Conservation (phyloP, 2,888 invertebrate species). For the Apocheima hispidaria region DNA sequence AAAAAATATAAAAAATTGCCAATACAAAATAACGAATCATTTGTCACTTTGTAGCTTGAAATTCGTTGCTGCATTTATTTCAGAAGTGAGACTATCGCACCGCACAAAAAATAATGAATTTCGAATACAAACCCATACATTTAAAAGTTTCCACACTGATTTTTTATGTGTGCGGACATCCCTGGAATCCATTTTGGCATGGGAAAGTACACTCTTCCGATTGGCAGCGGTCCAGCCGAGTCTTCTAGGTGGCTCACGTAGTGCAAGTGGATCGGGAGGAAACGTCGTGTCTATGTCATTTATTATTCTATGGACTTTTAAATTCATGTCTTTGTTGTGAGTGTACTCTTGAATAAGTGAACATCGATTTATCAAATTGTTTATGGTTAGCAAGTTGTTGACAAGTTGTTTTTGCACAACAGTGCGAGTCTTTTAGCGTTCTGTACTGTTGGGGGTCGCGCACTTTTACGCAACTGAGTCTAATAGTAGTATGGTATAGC, state of each 20-base stretch:
- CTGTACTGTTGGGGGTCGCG: background rate
- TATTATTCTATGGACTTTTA: slow-evolving; percentile 26
- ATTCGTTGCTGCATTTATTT: slow-evolving; percentile 19
- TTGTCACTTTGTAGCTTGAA: slow-evolving; percentile 23
- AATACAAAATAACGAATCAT: slow-evolving; percentile 16
- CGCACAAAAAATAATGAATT: slow-evolving; percentile 40
- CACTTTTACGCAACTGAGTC: too few species aligned
- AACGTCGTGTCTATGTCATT: slow-evolving; percentile 19
- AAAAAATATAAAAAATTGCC: slow-evolving; percentile 1
- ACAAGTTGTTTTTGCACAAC: too few species aligned
- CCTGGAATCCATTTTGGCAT: slow-evolving; percentile 67
- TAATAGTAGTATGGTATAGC: too few species aligned
- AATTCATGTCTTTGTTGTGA: slow-evolving; percentile 4
- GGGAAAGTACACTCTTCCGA: slow-evolving; percentile 59
- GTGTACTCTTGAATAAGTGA: background rate
- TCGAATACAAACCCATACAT: slow-evolving; percentile 47
- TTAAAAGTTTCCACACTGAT: slow-evolving; percentile 53
- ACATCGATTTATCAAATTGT: background rate
- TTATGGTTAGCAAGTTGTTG: background rate
- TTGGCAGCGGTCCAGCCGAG: slow-evolving; percentile 63
- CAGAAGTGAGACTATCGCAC: slow-evolving; percentile 8
- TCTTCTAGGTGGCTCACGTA: slow-evolving; percentile 54
- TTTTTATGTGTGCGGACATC: slow-evolving; percentile 54
- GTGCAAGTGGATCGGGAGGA: slow-evolving; percentile 50
- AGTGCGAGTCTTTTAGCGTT: background rate